phyloP scores from a whole-genome alignment of 35 echinoderm and acorn worm genomes.

The Eucidaris tribuloides region DNA sequence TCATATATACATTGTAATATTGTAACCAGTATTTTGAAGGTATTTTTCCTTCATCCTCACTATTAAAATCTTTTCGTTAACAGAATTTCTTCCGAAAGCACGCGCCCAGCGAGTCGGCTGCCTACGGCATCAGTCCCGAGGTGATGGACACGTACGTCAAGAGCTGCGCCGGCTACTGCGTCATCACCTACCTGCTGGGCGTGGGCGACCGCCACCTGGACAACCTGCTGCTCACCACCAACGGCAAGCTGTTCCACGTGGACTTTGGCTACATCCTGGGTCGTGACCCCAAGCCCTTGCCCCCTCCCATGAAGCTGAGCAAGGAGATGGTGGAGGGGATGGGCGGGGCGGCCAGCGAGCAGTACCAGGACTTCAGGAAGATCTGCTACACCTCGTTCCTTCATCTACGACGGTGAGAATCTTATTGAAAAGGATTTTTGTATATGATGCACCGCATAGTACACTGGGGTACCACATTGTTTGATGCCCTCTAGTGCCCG shows the following conservation, averaged over 20 bases:
- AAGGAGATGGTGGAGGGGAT: slow-evolving; percentile 99
- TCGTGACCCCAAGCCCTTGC: slow-evolving; percentile 92
- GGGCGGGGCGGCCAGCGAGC: slow-evolving; percentile 90
- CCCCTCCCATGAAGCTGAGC: slow-evolving; percentile 98
- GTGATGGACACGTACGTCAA: slow-evolving; percentile 98
- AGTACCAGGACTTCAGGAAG: slow-evolving; percentile 92
- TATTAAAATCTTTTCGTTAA: not conserved
- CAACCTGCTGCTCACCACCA: slow-evolving; percentile 88
- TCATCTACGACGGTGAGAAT: slow-evolving; percentile 88
- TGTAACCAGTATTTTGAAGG: too few species aligned
- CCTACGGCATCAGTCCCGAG: slow-evolving; percentile 79
- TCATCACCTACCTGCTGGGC: slow-evolving; percentile 93
- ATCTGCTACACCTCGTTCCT: slow-evolving; percentile 97
- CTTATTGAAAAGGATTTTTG: too few species aligned
- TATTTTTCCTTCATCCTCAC: too few species aligned
- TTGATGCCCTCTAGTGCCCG: too few species aligned
- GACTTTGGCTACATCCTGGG: slow-evolving; percentile 99
- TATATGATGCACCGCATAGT: too few species aligned
- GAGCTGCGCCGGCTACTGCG: slow-evolving; percentile 95
- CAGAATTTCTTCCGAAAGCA: slow-evolving; percentile 92
- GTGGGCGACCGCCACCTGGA: slow-evolving; percentile 95
- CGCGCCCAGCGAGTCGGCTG: slow-evolving; percentile 60
- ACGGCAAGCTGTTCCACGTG: slow-evolving; percentile 92
- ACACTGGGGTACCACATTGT: too few species aligned
- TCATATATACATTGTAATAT: too few species aligned